Evolutionary conservation across 2,797 vertebrate species (phyloP).

Genomic region (Novumbra hubbsi): DNA sequence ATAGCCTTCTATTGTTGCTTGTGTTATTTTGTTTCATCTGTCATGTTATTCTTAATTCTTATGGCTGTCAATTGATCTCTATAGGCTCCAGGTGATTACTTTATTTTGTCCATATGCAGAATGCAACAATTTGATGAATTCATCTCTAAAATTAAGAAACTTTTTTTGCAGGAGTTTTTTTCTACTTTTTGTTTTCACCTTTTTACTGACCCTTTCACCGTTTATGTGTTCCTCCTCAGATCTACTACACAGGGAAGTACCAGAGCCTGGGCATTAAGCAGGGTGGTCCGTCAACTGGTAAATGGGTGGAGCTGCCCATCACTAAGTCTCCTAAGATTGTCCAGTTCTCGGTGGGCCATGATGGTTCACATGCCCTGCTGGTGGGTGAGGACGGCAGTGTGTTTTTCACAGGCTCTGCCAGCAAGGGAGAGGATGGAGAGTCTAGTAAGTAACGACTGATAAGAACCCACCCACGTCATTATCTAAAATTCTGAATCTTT

Average conservation of each 20-base stretch:
- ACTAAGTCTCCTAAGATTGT: conserved; percentile 97
- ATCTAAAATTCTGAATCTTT: neutral
- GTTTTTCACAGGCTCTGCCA: conserved; percentile 97
- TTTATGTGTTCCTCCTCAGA: conserved; percentile 64
- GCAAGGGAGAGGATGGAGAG: conserved; percentile 98
- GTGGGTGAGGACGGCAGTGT: conserved; percentile 97
- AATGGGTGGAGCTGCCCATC: conserved; percentile 96
- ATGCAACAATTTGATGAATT: no score
- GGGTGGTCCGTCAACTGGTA: conserved; percentile 94
- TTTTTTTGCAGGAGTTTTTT: no score
- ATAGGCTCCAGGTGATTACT: no score
- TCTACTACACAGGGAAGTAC: conserved; percentile 99
- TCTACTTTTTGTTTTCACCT: neutral
- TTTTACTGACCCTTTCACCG: conserved; percentile 20
- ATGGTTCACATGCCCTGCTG: conserved; percentile 94
- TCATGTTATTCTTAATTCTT: no score
- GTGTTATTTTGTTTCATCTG: no score
- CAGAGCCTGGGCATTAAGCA: conserved; percentile 99
- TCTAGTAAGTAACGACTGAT: conserved; percentile 79
- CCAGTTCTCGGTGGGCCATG: conserved; percentile 97
- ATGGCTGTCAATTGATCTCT: no score
- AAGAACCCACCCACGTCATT: neutral
- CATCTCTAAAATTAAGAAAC: neutral
- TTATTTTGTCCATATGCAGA: no score
- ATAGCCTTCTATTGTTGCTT: no score